phyloP scores from a whole-genome alignment of 2,113 vertebrate species.

The Oplegnathus fasciatus region DNA sequence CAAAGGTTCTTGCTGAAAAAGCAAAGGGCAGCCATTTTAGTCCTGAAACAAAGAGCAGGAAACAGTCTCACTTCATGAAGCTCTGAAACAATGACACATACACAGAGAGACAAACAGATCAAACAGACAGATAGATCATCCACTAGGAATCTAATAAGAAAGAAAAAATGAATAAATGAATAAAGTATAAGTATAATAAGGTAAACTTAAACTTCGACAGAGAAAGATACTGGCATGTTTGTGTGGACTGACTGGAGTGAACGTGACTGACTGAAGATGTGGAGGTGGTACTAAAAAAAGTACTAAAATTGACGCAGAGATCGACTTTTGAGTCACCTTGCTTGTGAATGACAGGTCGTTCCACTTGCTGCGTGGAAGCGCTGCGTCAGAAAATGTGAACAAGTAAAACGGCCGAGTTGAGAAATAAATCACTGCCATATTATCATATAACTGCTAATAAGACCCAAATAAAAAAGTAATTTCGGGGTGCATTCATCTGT shows the following conservation, averaged over 20 bases:
- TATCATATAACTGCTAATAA: slow-evolving; percentile 60
- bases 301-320: slow-evolving; percentile 14
- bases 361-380: slow-evolving; percentile 14
- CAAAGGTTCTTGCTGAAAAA: no score
- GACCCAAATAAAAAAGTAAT: slow-evolving; percentile 58
- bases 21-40: no score
- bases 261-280: not conserved
- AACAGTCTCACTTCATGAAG: no score
- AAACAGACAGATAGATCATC: not conserved
- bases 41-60: no score
- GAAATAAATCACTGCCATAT: slow-evolving; percentile 65
- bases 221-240: not conserved
- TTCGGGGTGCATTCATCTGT: slow-evolving; percentile 57
- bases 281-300: not conserved
- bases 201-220: not conserved
- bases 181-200: no score
- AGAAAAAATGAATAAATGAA: not conserved
- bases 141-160: not conserved
- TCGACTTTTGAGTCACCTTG: slow-evolving; percentile 55
- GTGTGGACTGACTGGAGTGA: not conserved
- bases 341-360: slow-evolving; percentile 45
- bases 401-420: slow-evolving; percentile 17
- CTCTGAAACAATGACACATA: not conserved
- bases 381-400: slow-evolving; percentile 25
- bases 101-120: not conserved